Conservation (phyloP, 2,797 vertebrate species). For the Enteromius radiatus region DNA sequence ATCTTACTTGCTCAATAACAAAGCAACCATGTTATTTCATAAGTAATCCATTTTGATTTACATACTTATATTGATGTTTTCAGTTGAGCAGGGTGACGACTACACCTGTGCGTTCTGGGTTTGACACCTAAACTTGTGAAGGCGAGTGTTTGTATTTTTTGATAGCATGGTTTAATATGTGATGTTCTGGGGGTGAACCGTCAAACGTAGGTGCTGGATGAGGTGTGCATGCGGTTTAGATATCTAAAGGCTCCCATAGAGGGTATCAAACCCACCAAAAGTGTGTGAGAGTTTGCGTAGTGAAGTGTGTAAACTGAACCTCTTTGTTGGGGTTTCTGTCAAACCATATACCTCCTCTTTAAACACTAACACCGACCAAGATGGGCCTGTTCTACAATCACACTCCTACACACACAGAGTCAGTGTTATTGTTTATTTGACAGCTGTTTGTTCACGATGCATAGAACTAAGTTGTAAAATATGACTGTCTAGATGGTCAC, state of each 20-base stretch:
- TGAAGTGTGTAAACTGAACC: slow-evolving; percentile 14
- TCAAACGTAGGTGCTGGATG: slow-evolving; percentile 13
- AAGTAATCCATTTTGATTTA: not conserved
- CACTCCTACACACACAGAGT: not conserved
- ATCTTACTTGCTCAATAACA: not conserved
- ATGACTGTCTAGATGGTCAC: not conserved
- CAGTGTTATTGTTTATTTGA: not conserved
- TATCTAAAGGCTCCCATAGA: slow-evolving; percentile 4
- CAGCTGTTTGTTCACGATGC: slow-evolving; percentile 4
- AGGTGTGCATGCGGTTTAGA: slow-evolving; percentile 6
- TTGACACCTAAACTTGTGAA: slow-evolving; percentile 16
- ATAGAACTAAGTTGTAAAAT: not conserved
- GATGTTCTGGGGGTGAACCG: not conserved
- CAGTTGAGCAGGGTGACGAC: not conserved
- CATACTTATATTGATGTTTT: not conserved
- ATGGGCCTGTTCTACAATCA: not conserved
- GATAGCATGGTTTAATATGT: not conserved
- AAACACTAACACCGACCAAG: not conserved
- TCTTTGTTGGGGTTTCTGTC: slow-evolving; percentile 34
- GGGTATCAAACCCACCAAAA: slow-evolving; percentile 29
- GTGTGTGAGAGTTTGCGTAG: not conserved
- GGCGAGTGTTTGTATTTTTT: not conserved
- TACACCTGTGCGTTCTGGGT: not conserved
- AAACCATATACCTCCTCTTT: slow-evolving; percentile 9
- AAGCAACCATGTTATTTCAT: not conserved